Evolutionary conservation across 2,888 invertebrate species (phyloP).

Genomic region (Athalia circularis): DNA sequence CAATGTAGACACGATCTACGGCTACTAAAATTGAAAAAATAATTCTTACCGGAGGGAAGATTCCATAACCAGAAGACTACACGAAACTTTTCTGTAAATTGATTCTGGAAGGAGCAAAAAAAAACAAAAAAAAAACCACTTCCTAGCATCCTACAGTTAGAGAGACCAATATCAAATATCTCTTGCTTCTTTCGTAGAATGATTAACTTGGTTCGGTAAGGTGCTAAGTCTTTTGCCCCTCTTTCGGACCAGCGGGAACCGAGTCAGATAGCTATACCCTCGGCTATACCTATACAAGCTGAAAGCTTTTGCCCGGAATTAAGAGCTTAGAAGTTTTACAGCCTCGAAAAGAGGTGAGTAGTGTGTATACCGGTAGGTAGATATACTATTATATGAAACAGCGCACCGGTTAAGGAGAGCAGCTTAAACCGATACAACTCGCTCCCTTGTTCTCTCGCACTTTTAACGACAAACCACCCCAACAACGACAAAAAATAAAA

Average conservation of each 20-base stretch:
- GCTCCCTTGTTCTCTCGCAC: background rate
- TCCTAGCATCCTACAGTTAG: background rate
- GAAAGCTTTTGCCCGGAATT: conserved; percentile 38
- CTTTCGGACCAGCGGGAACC: background rate
- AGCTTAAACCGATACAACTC: conserved; percentile 31
- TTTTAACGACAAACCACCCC: conserved; percentile 3
- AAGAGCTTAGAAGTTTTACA: conserved; percentile 43
- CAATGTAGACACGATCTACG: no score
- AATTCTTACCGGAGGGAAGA: no score
- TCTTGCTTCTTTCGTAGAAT: conserved; percentile 27
- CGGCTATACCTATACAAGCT: conserved; percentile 26
- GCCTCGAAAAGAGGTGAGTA: conserved; percentile 30
- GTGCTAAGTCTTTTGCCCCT: conserved; percentile 29
- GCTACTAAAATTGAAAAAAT: no score
- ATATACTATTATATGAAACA: conserved; percentile 38
- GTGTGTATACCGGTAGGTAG: conserved; percentile 10
- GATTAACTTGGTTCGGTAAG: conserved; percentile 21
- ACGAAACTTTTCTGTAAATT: no score
- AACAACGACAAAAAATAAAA: background rate
- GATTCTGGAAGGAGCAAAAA: no score
- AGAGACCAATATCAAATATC: conserved; percentile 24
- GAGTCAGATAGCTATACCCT: conserved; percentile 19
- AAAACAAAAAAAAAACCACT: no score
- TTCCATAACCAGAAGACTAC: no score
- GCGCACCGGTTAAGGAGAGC: conserved; percentile 23